Base-by-base conservation (phyloP, 2,797 vertebrate genomes). In the Galago senegalensis region DNA sequence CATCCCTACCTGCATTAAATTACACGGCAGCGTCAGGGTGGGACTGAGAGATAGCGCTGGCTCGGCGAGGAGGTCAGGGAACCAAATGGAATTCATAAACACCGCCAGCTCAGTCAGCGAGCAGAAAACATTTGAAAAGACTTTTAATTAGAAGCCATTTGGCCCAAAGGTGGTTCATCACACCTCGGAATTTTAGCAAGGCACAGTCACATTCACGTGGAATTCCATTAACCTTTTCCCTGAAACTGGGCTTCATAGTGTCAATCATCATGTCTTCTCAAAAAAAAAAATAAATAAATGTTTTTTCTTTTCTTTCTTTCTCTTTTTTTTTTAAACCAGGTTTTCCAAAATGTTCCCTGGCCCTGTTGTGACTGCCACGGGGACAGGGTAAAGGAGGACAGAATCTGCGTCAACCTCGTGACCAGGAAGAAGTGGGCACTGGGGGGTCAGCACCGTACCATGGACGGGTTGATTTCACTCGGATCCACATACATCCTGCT, bases 401-500 rank as follows among this genome's bases (percentile, higher is more conserved):
- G 67, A 21, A 9, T 69, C 80, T 4, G 1, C 1, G 11, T 60
- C 61, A 18, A 16, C 29, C 53, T 34, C 11, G 3, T 8, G 79
- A 53, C 34, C 1, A 40, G 34, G n/a, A 17, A 9, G 18, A 3
- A n/a, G 37, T 8, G 2, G 46, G 60, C 31, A 10, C 0, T 43
- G 18, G 27, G 76, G 40, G 56, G 46, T 20, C 49, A 23, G 58
- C 98, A 61, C 82, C 5, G 1, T 99, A 99, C 99, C 99, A 99
- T 98, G 34, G 99, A 97, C 8, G 99, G 99, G n/a, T 99, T 99
- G 65, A 99, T 99, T 98, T 99, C 99, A 77, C 99, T 99, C 67
- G 99, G 99, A 40, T 99, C 99, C 98, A 99, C 99, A 0, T 99
- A 99, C 70, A 99, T 99, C 98, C 99, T 99, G 94, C 99, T 99